A percentile compares a stretch with the other conserved stretches of the same genome.
phyloP scores from a whole-genome alignment of 2,113 vertebrate species.

The Stigmatopora nigra region DNA sequence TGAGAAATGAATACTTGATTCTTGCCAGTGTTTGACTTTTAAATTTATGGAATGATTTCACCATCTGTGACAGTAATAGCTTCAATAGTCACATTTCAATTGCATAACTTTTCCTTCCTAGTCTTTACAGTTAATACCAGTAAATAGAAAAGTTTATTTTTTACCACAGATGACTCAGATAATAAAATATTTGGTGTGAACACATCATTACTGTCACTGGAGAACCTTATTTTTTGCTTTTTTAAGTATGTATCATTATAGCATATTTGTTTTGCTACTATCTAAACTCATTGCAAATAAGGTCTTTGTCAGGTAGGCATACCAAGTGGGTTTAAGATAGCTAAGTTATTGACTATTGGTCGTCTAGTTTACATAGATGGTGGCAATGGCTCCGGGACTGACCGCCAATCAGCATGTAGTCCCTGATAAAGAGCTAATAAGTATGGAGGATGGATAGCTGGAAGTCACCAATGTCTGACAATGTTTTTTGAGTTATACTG shows the following conservation, averaged over 20 bases:
- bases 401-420: background rate
- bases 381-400: background rate
- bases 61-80: background rate
- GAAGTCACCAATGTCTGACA: background rate
- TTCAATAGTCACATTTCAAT: conserved; percentile 17
- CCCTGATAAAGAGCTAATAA: background rate
- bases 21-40: background rate
- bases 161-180: background rate
- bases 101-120: background rate
- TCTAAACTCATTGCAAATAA: no score
- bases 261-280: background rate
- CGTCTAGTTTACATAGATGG: background rate
- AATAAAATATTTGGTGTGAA: background rate
- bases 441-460: background rate
- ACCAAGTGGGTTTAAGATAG: no score
- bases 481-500: background rate
- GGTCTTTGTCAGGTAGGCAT: no score
- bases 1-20: background rate
- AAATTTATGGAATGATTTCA: background rate
- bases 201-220: background rate
- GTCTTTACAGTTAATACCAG: background rate
- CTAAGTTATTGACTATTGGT: background rate
- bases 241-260: conserved; percentile 3
- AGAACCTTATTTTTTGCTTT: background rate
- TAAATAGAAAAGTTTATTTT: background rate